Base-by-base conservation (phyloP, 2,113 vertebrate genomes). In the Siphamia tubifer region DNA sequence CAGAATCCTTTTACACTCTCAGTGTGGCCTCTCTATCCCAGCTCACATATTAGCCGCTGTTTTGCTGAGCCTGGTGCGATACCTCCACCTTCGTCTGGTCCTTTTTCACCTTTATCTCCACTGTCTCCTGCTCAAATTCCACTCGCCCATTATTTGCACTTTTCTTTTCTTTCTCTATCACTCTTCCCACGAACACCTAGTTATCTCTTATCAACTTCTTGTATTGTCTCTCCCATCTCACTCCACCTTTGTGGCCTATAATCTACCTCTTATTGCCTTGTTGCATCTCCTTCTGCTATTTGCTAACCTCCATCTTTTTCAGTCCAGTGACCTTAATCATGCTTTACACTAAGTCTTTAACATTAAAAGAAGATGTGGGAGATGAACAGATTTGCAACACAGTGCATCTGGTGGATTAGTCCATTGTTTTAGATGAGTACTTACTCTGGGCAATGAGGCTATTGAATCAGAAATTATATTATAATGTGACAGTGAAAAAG, bases 131-230 rank as follows among this genome's bases (percentile, higher is more conserved):
- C 40, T 65, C 53, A 73, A 78, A 80, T 65, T 76, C 63, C 49
- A 51, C 74, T 63, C 2, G 5, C 19, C 67, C 58, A 56, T 77
- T 74, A 77, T 82, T 74, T 45, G 25, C 49, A 0, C 53, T 44
- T 79, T 74, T 79, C n/a, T 47, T 66, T 43, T 43, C 49, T 63
- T 63, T 44, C 55, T 72, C 66, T 13, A 75, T 62, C 61, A 9
- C 48, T 81, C 47, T 52, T 56, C 45, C 54, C 3, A 17, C 7
- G 39, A 82, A 80, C 79, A 82, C 68, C 79, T 87, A 67, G 85
- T 86, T 79, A 85, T 79, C 56, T 69, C 71, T 85, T 87, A 85
- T 86, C 83, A 81, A 57, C 64, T 63, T 56, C 82, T 77, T 68
- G 69, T 55, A 47, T 40, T 66, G 76, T 42, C 74, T 15, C 28